Percentiles rank a stretch among this genome's conserved stretches.
phyloP scores from a whole-genome alignment of 2,797 vertebrate genomes.

The Sebastes matsubarae region DNA sequence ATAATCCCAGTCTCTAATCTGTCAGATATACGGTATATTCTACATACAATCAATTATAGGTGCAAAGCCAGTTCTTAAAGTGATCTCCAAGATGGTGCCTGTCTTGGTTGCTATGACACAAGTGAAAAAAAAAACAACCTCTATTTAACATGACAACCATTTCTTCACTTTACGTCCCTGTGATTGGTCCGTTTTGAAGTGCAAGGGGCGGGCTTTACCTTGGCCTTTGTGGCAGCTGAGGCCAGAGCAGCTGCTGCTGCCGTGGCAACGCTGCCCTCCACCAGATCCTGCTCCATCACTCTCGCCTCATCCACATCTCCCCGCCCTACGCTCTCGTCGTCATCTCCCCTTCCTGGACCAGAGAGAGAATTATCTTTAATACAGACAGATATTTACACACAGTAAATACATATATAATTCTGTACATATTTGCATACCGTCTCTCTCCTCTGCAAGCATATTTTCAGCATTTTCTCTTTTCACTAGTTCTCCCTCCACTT shows the following conservation, averaged over 20 bases:
- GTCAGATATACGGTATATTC: background rate
- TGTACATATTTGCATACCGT: constrained; percentile 51
- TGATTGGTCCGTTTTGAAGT: background rate
- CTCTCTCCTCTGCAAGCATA: constrained; percentile 72
- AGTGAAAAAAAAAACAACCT: background rate
- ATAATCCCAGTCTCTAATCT: background rate
- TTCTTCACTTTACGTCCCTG: background rate
- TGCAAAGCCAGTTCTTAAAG: background rate
- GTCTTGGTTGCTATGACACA: constrained; percentile 17
- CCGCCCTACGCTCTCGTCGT: constrained; percentile 81
- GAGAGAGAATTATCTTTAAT: background rate
- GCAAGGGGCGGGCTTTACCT: constrained; percentile 81
- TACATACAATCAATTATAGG: background rate
- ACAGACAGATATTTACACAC: background rate
- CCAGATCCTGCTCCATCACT: constrained; percentile 90
- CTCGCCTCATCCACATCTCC: constrained; percentile 84
- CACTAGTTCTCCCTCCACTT: constrained; percentile 60
- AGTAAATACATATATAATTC: rapidly evolving
- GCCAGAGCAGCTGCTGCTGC: constrained; percentile 94
- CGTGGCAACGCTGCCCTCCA: constrained; percentile 90
- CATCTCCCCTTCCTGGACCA: constrained; percentile 71
- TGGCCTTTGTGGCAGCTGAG: constrained; percentile 96
- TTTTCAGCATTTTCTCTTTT: constrained; percentile 80
- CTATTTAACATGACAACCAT: background rate
- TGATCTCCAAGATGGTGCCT: background rate